Evolutionary conservation across 1,140 invertebrate genomes (phyloP).

Genomic region (Philotrypesis tridentata): DNA sequence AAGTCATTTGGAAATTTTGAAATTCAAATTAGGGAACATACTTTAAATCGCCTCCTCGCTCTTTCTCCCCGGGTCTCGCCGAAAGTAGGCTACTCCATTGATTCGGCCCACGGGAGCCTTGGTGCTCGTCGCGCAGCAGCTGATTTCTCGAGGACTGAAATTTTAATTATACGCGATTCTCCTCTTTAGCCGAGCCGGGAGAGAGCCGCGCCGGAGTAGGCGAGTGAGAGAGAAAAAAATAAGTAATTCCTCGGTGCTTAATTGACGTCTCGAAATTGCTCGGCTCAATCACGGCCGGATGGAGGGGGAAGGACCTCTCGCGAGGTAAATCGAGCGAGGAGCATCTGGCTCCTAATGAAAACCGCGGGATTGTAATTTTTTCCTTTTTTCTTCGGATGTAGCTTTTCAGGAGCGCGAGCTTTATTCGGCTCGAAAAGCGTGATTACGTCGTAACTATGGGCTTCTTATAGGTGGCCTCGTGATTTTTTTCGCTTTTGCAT

Average conservation of each 20-base stretch:
- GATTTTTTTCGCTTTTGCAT: too few relatives aligned
- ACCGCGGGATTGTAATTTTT: conserved; percentile 34
- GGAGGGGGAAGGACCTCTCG: background rate
- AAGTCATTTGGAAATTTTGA: conserved; percentile 48
- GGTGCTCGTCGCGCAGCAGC: background rate
- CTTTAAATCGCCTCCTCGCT: conserved; percentile 38
- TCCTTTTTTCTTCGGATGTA: too few relatives aligned
- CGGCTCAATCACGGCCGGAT: conserved; percentile 36
- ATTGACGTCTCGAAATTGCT: conserved; percentile 43
- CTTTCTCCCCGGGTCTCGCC: too few relatives aligned
- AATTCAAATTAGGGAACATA: conserved; percentile 48
- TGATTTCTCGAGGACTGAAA: conserved; percentile 38
- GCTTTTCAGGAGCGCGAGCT: too few relatives aligned
- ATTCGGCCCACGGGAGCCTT: conserved; percentile 20
- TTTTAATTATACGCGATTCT: conserved; percentile 46
- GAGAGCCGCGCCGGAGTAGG: background rate
- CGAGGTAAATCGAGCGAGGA: conserved; percentile 43
- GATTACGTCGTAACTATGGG: too few relatives aligned
- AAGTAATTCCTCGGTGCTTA: conserved; percentile 42
- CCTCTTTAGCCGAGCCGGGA: conserved; percentile 6
- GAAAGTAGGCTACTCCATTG: conserved; percentile 45
- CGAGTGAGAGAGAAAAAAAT: conserved; percentile 7
- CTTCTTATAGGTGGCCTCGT: too few relatives aligned
- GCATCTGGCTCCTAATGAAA: conserved; percentile 44
- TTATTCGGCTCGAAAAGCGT: too few relatives aligned